Conservation (phyloP, 2,797 vertebrate genomes). For the Neosilurus mollespiculum region DNA sequence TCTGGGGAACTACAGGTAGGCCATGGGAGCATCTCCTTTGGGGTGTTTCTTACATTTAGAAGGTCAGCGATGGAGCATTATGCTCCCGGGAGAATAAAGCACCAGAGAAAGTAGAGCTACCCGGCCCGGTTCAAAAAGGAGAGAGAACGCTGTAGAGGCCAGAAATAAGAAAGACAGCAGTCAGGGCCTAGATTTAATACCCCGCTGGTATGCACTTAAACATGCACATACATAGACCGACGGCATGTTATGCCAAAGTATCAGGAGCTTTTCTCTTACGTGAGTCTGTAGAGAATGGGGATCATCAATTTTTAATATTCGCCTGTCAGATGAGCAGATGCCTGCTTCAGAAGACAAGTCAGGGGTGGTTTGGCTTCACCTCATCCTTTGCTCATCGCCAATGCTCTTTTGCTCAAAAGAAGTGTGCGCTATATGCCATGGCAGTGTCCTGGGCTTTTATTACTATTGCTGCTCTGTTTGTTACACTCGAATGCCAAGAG, state of each 20-base stretch:
- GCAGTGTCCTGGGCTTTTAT: constrained; percentile 40
- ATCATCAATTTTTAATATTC: constrained; percentile 62
- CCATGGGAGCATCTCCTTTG: constrained; percentile 47
- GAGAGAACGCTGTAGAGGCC: constrained; percentile 17
- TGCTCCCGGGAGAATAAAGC: constrained; percentile 54
- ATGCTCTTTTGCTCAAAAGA: constrained; percentile 48
- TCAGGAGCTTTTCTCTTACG: constrained; percentile 25
- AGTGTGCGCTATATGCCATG: constrained; percentile 4
- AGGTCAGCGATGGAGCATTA: constrained; percentile 56
- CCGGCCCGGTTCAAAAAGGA: constrained; percentile 18
- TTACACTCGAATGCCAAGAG: constrained; percentile 39
- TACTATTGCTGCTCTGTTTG: constrained; percentile 38
- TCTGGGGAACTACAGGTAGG: constrained; percentile 98
- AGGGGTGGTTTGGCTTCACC: constrained; percentile 55
- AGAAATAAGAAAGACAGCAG: constrained; percentile 24
- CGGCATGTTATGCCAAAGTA: constrained; percentile 15
- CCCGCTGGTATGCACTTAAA: constrained; percentile 20
- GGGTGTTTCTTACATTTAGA: constrained; percentile 58
- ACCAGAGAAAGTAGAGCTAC: constrained; percentile 31
- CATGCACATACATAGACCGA: constrained; percentile 10
- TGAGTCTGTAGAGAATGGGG: constrained; percentile 10
- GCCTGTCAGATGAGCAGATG: constrained; percentile 58
- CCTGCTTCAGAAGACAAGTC: constrained; percentile 59
- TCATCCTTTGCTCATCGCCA: constrained; percentile 55
- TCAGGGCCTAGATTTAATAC: not conserved